Evolutionary conservation across 2,113 vertebrate species (phyloP), one percentile per base, ranked within the genome.

Genomic region (Asarcornis scutulata): DNA sequence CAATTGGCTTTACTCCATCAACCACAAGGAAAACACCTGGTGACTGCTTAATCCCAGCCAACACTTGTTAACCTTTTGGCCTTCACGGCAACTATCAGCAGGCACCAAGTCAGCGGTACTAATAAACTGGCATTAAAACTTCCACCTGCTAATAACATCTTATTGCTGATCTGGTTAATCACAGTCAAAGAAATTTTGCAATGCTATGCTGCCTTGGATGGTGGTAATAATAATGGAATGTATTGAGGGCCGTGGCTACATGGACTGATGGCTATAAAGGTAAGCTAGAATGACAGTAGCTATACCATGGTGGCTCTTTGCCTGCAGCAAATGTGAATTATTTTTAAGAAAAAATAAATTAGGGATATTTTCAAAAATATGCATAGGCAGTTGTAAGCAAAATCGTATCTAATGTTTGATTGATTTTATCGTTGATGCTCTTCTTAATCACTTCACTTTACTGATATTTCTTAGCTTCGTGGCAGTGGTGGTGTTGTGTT

Each of bases 1-100:
- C 94, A 86, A 55, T 97, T 98, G 98, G 97, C 97, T 97, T 71
- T 77, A 91, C 93, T 97, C 96, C 97, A 98, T 97, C 97, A 97
- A 93, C 95, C 97, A 87, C 76, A 78, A 87, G 95, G 95, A 95
- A 97, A 98, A 97, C 98, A 98, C 97, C 98, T 98, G 98, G 97
- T 96, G 91, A 95, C 95, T 44, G 32, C 88, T 97, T 96, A 92
- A 93, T 91, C 91, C 91, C 95, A 92, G 96, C 97, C 96, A 90
- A 36, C 94, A 88, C 97, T 98, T 98, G 97, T 98, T 98, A 98
- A 98, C 97, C 97, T 98, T 96, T 97, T 88, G 96, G 97, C 95
- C 97, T 95, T 96, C 97, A 96, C 93, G 96, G 93, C 96, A 95
- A 97, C 95, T 85, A 96, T 76, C 97, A 97, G 95, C 96, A 94